A percentile compares a stretch with the other conserved stretches of the same genome.
phyloP scores from a whole-genome alignment of 2,113 vertebrate genomes.

The Ariopsis seemanni region DNA sequence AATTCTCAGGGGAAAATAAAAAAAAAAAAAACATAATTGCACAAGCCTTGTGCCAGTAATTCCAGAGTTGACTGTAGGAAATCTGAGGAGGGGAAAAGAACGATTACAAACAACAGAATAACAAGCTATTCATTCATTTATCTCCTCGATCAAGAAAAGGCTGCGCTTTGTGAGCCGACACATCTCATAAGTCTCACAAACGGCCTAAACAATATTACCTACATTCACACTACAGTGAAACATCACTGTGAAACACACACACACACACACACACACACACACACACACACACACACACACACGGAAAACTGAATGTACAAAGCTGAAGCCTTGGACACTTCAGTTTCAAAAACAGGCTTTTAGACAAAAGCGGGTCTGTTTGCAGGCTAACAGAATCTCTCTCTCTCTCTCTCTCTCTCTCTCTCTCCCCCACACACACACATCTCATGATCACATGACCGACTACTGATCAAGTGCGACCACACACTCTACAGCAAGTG shows the following conservation, averaged over 20 bases:
- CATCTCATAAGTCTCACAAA: background rate
- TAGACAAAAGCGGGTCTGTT: slow-evolving; percentile 74
- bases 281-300: slow-evolving; percentile 6
- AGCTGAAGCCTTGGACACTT: slow-evolving; percentile 60
- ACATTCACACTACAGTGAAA: background rate
- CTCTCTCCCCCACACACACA: background rate
- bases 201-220: background rate
- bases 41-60: background rate
- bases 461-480: too few relatives aligned
- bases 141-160: background rate
- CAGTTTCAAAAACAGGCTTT: slow-evolving; percentile 71
- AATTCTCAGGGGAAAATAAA: background rate
- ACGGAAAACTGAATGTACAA: slow-evolving; percentile 66
- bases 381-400: slow-evolving; percentile 36
- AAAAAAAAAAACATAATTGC: background rate
- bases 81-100: background rate
- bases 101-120: background rate
- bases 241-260: background rate
- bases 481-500: background rate
- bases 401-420: background rate
- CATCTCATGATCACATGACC: background rate
- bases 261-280: background rate
- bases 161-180: slow-evolving; percentile 2
- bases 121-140: background rate
- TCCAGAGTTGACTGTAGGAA: background rate